A percentile compares a stretch with the other conserved stretches of the same genome.
These are phyloP conservation scores for Mayetiola destructor DNA, from an alignment of 2,888 invertebrate species.

Conservation along the genomic window DNA sequence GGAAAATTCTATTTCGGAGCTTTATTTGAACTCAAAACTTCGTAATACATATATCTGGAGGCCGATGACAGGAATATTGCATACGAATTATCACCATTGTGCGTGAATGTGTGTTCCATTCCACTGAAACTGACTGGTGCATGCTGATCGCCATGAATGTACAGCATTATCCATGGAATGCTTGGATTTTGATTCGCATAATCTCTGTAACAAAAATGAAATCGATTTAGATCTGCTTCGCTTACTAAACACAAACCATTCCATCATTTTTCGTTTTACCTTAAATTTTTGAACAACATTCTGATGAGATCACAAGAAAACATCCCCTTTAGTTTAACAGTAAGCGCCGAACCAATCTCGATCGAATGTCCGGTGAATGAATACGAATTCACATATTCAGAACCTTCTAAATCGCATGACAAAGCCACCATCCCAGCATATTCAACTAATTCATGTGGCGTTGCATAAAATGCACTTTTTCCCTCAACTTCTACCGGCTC, in stretches of 20 bases:
- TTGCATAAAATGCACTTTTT: neutral
- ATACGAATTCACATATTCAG: constrained; percentile 28
- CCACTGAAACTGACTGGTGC: constrained; percentile 37
- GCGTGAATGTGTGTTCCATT: constrained; percentile 36
- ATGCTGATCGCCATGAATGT: constrained; percentile 43
- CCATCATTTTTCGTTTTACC: constrained; percentile 23
- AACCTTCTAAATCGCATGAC: constrained; percentile 23
- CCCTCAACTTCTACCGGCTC: neutral
- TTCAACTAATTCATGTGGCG: constrained; percentile 35
- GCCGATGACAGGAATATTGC: constrained; percentile 32
- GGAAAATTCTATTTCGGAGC: constrained; percentile 1
- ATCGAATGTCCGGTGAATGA: constrained; percentile 30
- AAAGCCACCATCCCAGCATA: constrained; percentile 42
- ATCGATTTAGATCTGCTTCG: neutral
- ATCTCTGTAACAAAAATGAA: constrained; percentile 21
- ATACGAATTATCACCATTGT: constrained; percentile 39
- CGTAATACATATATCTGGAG: constrained; percentile 18
- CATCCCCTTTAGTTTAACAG: constrained; percentile 36
- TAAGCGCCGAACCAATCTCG: constrained; percentile 21
- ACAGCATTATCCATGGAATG: constrained; percentile 37
- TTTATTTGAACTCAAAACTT: constrained; percentile 19
- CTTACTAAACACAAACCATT: neutral
- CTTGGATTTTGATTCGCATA: constrained; percentile 23
- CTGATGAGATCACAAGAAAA: constrained; percentile 33
- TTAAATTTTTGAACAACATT: constrained; percentile 29